Conservation (phyloP, 2,888 invertebrate genomes). For the Drosophila anomelani region DNA sequence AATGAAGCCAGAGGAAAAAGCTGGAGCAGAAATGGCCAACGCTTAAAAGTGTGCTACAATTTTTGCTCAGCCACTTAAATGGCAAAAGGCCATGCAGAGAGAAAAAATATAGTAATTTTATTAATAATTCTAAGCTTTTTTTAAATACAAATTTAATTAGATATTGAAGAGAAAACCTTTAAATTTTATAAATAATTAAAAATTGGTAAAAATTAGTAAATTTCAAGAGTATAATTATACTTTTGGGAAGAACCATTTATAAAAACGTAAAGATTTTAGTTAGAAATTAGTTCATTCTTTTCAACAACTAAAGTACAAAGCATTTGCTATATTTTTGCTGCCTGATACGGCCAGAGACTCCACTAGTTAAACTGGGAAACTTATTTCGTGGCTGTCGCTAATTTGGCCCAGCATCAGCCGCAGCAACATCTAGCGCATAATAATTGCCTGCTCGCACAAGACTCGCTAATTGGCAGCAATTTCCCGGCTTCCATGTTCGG, state of each 20-base stretch:
- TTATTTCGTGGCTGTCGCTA: constrained; percentile 40
- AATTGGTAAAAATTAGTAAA: too few relatives aligned
- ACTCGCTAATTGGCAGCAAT: constrained; percentile 43
- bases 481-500: constrained; percentile 31
- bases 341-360: neutral
- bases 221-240: neutral
- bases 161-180: neutral
- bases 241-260: too few relatives aligned
- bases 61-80: constrained; percentile 33
- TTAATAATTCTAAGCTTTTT: neutral
- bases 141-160: too few relatives aligned
- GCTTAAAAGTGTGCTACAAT: constrained; percentile 58
- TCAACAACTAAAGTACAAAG: neutral
- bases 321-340: neutral
- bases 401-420: constrained; percentile 28
- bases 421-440: constrained; percentile 42
- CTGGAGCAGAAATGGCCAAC: constrained; percentile 20
- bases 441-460: constrained; percentile 45
- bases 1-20: constrained; percentile 22
- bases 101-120: neutral
- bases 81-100: neutral
- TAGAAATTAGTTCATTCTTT: neutral
- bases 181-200: neutral
- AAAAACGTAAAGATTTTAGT: too few relatives aligned
- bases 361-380: constrained; percentile 22